A percentile compares a stretch with the other conserved stretches of the same genome.
Conservation (phyloP, 2,797 vertebrate species). For the Chaunax sp. region DNA sequence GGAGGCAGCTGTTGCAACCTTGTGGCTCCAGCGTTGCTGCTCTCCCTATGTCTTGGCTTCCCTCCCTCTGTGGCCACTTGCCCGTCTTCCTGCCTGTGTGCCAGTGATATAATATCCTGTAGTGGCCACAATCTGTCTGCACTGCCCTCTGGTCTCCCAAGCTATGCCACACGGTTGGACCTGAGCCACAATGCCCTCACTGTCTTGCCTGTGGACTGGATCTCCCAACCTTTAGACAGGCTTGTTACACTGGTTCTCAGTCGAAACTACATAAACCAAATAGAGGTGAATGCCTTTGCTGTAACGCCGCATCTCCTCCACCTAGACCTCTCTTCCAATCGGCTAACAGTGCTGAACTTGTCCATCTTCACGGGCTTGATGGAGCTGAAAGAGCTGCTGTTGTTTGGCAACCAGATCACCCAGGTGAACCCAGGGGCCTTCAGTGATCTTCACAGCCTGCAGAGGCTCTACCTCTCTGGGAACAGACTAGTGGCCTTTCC, state of each 20-base stretch:
- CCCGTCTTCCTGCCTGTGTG: constrained; percentile 88
- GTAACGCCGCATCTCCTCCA: constrained; percentile 83
- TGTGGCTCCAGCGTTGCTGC: constrained; percentile 79
- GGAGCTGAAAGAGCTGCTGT: constrained; percentile 86
- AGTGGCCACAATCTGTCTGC: constrained; percentile 87
- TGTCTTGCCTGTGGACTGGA: constrained; percentile 85
- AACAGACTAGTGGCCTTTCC: constrained; percentile 87
- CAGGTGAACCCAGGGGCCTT: constrained; percentile 84
- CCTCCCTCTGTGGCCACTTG: constrained; percentile 79
- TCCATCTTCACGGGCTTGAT: constrained; percentile 86
- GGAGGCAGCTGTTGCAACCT: constrained; percentile 26
- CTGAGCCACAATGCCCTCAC: constrained; percentile 90
- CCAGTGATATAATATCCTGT: constrained; percentile 92
- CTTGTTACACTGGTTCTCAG: constrained; percentile 86
- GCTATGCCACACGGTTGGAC: constrained; percentile 87
- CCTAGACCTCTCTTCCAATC: constrained; percentile 92
- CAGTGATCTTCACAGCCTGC: constrained; percentile 81
- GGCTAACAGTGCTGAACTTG: constrained; percentile 79
- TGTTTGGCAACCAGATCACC: constrained; percentile 89
- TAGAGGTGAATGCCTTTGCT: constrained; percentile 85
- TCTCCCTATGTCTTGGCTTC: constrained; percentile 76
- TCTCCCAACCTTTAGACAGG: constrained; percentile 78
- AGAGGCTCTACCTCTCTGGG: constrained; percentile 89
- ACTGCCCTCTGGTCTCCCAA: constrained; percentile 85
- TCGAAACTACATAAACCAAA: constrained; percentile 85